These are phyloP conservation scores for Suillia variegata DNA, from an alignment of 2,888 invertebrate species.

Conservation along the genomic window DNA sequence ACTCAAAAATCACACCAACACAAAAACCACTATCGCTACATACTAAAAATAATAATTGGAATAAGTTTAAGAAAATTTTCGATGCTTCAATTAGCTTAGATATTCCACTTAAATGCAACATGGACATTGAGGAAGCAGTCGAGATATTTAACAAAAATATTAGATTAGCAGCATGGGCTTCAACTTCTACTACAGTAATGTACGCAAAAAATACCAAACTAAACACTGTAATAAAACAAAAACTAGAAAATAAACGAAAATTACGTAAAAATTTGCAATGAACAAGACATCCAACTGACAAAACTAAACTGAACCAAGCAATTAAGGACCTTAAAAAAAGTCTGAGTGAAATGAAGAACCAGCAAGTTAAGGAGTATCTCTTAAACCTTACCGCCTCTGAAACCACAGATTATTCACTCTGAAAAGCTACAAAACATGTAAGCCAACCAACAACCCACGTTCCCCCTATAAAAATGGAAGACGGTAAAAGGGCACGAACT, in stretches of 20 bases:
- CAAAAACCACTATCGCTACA: background rate
- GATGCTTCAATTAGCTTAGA: background rate
- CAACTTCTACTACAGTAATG: background rate
- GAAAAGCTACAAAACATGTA: background rate
- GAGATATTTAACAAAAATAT: background rate
- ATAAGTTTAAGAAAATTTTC: background rate
- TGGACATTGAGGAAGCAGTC: background rate
- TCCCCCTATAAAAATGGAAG: background rate
- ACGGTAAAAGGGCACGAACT: background rate
- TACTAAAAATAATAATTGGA: background rate
- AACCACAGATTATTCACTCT: too few relatives aligned
- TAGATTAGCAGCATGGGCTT: background rate
- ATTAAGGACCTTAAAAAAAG: background rate
- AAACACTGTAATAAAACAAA: background rate
- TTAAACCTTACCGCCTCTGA: too few relatives aligned
- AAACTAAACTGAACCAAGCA: background rate
- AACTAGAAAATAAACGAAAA: slow-evolving; percentile 1
- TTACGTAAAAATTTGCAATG: slow-evolving; percentile 4
- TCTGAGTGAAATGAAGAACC: too few relatives aligned
- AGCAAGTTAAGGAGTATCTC: background rate
- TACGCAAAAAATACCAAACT: too few relatives aligned
- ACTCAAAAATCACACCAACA: background rate
- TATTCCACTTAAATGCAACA: background rate
- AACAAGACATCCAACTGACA: background rate
- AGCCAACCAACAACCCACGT: background rate